These are phyloP conservation scores for Cuniculus paca DNA, from an alignment of 2,797 vertebrate species.

Conservation along the genomic window DNA sequence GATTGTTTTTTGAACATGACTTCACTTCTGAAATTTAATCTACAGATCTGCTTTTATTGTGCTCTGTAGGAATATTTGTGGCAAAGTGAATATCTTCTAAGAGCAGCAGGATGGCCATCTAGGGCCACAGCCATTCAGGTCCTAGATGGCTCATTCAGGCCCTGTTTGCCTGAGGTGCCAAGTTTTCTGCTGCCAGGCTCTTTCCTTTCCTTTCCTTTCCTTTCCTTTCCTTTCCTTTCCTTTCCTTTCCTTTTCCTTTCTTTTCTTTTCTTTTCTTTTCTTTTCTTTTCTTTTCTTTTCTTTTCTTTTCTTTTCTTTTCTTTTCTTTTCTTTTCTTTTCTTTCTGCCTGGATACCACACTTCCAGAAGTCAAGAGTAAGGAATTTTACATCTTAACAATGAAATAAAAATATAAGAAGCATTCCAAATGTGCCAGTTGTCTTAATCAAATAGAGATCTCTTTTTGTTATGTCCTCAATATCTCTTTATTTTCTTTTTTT, in stretches of 20 bases:
- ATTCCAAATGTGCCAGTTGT: conserved; percentile 24
- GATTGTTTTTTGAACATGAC: background rate
- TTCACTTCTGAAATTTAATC: background rate
- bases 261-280: too few species aligned
- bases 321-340: too few species aligned
- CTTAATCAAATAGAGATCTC: conserved; percentile 9
- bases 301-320: too few species aligned
- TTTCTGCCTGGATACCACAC: conserved; percentile 61
- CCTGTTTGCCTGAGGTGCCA: background rate
- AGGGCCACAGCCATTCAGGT: background rate
- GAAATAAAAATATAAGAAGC: conserved; percentile 59
- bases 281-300: too few species aligned
- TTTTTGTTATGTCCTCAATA: conserved; percentile 18
- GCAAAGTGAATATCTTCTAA: background rate
- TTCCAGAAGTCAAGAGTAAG: background rate
- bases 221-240: too few species aligned
- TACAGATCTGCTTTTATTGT: background rate
- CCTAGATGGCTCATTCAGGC: background rate
- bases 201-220: too few species aligned
- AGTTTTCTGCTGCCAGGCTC: background rate
- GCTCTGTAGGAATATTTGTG: background rate
- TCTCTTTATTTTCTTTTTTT: conserved; percentile 34
- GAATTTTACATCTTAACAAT: conserved; percentile 13
- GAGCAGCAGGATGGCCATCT: background rate
- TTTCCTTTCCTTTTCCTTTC: too few species aligned